Base-by-base conservation (phyloP, 2,797 vertebrate species). In the Capromys pilorides region DNA sequence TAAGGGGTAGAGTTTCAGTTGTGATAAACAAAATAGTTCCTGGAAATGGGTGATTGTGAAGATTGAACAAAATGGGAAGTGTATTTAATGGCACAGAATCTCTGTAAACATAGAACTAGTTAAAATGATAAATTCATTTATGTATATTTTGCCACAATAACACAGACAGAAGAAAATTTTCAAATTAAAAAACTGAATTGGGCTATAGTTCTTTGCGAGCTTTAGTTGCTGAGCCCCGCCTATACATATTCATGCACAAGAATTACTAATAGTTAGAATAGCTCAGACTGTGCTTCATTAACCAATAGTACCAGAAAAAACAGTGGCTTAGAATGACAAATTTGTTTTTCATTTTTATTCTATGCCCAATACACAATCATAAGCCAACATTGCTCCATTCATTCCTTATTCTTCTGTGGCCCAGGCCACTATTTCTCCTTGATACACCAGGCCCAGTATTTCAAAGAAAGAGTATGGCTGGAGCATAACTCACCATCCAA, bases 291-390 rank as follows among this genome's bases (percentile, higher is more conserved):
- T 80, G 19, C 33, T 71, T 18, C 18, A 36, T 6, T 80, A 73
- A 84, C 24, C 77, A 39, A 66, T 11, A 77, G n/a, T 88, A 6
- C 45, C 49, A 86, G 31, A 90, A 54, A 62, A 36, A 26, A 28
- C 45, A 87, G 64, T 80, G 86, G 13, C 61, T 86, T 87, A 77
- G 41, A 87, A 95, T 33, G 62, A 67, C 26, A 67, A 84, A 69
- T 49, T 86, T 41, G 51, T 62, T 62, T 78, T 82, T 78, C 45
- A 49, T 7, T 86, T 39, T 18, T 19, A 51, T 1, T 28, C 9
- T 57, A 31, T 31, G 18, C 16, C 51, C 39, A 77, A 4, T 26
- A 24, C 21, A 54, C 28, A 78, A 0, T 67, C 28, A 61, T 24
- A 82, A 67, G 8, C 39, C 5, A 0, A 11, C 59, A 49, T 54